phyloP scores from a whole-genome alignment of 1,140 invertebrate species.

The Ladona fulva region DNA sequence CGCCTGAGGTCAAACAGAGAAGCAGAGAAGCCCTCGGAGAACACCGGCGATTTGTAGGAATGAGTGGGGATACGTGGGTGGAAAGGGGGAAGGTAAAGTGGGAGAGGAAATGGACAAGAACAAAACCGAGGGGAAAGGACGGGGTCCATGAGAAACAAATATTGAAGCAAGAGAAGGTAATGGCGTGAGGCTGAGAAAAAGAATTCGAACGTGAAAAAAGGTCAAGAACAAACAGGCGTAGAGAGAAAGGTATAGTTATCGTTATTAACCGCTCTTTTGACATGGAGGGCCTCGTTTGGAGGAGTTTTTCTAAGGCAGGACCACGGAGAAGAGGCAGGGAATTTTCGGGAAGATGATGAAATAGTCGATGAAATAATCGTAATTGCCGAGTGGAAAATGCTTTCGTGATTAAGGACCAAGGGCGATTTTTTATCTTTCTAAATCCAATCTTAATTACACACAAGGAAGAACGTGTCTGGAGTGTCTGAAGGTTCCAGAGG shows the following conservation, averaged over 20 bases:
- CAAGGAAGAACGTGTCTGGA: no score
- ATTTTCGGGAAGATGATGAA: neutral
- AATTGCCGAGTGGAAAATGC: neutral
- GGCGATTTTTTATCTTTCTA: no score
- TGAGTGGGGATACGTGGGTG: neutral
- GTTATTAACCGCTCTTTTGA: neutral
- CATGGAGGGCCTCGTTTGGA: neutral
- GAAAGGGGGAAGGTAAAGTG: neutral
- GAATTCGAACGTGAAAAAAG: slow-evolving; percentile 9
- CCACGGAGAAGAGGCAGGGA: neutral
- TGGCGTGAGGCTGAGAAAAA: neutral
- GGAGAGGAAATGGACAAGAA: neutral
- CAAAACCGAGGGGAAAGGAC: neutral
- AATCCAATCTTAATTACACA: no score
- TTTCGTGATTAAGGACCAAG: no score
- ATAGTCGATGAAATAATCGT: neutral
- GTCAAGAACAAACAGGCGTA: neutral
- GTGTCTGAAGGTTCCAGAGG: no score
- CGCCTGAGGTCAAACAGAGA: neutral
- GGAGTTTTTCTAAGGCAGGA: neutral
- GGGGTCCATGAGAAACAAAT: neutral
- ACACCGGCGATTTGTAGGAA: neutral
- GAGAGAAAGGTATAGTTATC: neutral
- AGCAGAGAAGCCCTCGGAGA: neutral
- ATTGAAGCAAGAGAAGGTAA: neutral